Base-by-base conservation (phyloP, 2,888 invertebrate genomes). In the Biston betularia region DNA sequence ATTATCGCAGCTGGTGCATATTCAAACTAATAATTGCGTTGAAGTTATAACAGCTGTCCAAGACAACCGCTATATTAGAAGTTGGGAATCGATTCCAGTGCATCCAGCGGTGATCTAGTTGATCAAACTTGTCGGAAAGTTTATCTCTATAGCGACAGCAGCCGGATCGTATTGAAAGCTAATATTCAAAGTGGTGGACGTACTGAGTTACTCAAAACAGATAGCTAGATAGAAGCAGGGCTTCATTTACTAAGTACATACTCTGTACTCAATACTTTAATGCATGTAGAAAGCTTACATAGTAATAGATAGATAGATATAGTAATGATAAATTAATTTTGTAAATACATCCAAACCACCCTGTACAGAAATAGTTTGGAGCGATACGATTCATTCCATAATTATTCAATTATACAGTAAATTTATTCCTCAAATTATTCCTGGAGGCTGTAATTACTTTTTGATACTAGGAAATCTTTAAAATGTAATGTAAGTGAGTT, bases 51-150 rank as follows among this genome's bases (percentile, higher is more conserved):
- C 35, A 61, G 42, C 53, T 48, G 53, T 40, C 40, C 35, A 6
- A 48, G 48, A 53, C 61, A 49, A 54, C 50, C 14, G 48, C 56
- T 40, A 40, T 66, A 59, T 60, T 65, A 57, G 46, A 50, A 60
- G 53, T 65, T 49, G 9, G 7, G 10, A 68, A 56, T 61, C 35
- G 61, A 67, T 56, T 58, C 62, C 46, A 57, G 63, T 65, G 65
- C 65, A 65, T 49, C 66, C 35, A 54, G 65, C 58, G 68, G 69
- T 50, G 69, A 59, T 46, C 58, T 60, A 59, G 71, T 53, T 66
- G 61, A 66, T 71, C 64, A 62, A 71, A 69, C 71, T 71, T 66
- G 50, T 49, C 48, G 58, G 46, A 24, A 71, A 69, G 55, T 69
- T 71, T 59, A 54, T 63, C 69, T 62, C 33, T 38, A 49, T 38